phyloP scores from a whole-genome alignment of 2,113 vertebrate genomes.

The Fregata magnificens region DNA sequence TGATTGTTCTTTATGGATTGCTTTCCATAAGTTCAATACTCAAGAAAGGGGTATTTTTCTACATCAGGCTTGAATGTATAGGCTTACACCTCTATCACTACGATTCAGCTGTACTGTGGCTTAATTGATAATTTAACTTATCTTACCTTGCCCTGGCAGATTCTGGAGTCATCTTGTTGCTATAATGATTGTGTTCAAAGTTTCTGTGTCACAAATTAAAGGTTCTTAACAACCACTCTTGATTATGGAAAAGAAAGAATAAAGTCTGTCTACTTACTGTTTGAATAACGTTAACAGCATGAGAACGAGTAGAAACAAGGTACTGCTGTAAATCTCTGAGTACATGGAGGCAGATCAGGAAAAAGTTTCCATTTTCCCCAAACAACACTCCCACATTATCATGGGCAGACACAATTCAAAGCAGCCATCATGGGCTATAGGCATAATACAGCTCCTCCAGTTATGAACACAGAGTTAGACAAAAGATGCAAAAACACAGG shows the following conservation, averaged over 20 bases:
- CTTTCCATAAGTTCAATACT: background rate
- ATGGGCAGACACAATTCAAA: background rate
- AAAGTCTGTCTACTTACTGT: background rate
- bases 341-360: background rate
- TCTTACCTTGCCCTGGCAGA: background rate
- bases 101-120: background rate
- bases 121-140: background rate
- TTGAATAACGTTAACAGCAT: background rate
- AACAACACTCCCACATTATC: background rate
- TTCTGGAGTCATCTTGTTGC: background rate
- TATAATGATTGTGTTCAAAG: background rate
- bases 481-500: background rate
- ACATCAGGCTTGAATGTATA: background rate
- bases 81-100: background rate
- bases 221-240: background rate
- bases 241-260: background rate
- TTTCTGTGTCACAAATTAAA: background rate
- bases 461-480: background rate
- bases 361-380: background rate
- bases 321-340: background rate
- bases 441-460: background rate
- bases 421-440: background rate
- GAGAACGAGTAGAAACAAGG: background rate
- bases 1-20: background rate
- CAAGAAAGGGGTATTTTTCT: background rate